Evolutionary conservation across 1,140 invertebrate genomes (phyloP).

Genomic region (Drosophila sulfurigaster): DNA sequence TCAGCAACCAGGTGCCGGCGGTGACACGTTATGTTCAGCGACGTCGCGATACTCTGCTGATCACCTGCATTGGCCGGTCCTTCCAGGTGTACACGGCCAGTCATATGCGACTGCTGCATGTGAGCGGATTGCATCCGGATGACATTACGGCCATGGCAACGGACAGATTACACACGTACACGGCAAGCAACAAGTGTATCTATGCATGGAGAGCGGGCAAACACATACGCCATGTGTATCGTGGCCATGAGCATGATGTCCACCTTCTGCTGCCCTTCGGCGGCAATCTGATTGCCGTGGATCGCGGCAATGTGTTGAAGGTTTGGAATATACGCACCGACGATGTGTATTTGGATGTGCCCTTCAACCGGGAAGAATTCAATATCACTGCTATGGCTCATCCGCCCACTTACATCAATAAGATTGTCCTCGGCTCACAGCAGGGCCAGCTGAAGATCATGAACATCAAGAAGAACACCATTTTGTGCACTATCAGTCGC

Average conservation of each 20-base stretch:
- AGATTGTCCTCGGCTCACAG: conserved; percentile 95
- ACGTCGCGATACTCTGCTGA: conserved; percentile 94
- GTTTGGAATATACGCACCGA: conserved; percentile 95
- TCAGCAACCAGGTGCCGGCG: conserved; percentile 96
- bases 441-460: conserved; percentile 95
- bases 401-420: conserved; percentile 97
- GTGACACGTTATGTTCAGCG: conserved; percentile 93
- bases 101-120: conserved; percentile 93
- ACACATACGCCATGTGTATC: conserved; percentile 93
- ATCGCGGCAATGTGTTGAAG: conserved; percentile 91
- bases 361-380: conserved; percentile 91
- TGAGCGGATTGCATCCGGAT: conserved; percentile 92
- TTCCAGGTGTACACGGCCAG: conserved; percentile 96
- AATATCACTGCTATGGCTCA: conserved; percentile 92
- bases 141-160: conserved; percentile 93
- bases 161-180: conserved; percentile 93
- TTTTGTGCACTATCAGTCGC: conserved; percentile 93
- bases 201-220: conserved; percentile 95
- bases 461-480: conserved; percentile 93
- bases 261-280: conserved; percentile 95
- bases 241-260: conserved; percentile 91
- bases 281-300: conserved; percentile 93
- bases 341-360: conserved; percentile 88
- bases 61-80: conserved; percentile 94
- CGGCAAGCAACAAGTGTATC: conserved; percentile 91